Evolutionary conservation across 2,888 invertebrate species (phyloP).

Genomic region (Limnephilus rhombicus): DNA sequence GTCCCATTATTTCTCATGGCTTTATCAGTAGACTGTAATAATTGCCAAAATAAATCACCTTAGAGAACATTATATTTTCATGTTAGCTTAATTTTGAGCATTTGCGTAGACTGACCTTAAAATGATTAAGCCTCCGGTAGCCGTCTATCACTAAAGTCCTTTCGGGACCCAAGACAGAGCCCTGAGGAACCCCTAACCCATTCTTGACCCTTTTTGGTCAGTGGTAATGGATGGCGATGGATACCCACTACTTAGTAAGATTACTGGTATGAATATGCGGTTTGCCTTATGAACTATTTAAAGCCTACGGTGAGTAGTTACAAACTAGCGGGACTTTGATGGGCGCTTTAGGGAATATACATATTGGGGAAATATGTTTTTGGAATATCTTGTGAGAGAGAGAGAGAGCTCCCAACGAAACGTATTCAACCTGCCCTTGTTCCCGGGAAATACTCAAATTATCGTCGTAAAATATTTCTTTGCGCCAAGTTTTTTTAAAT

Average conservation of each 20-base stretch:
- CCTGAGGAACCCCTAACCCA: conserved; percentile 40
- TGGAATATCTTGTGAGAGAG: background rate
- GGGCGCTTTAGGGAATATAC: conserved; percentile 9
- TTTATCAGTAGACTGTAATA: conserved; percentile 5
- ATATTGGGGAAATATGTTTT: conserved; percentile 9
- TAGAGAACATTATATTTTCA: conserved; percentile 18
- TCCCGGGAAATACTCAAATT: background rate
- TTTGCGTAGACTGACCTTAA: conserved; percentile 51
- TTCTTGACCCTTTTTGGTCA: conserved; percentile 47
- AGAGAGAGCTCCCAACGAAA: background rate
- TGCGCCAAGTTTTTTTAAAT: background rate
- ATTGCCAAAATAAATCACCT: conserved; percentile 38
- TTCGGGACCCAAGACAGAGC: conserved; percentile 43
- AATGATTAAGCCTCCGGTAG: conserved; percentile 60
- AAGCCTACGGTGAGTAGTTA: conserved; percentile 23
- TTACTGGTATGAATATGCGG: conserved; percentile 46
- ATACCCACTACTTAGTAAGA: conserved; percentile 41
- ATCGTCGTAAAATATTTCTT: background rate
- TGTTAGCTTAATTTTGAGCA: conserved; percentile 31
- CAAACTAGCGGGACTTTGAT: conserved; percentile 24
- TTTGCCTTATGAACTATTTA: conserved; percentile 47
- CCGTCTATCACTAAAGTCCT: conserved; percentile 58
- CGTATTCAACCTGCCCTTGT: background rate
- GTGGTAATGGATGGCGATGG: conserved; percentile 43
- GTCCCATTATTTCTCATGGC: background rate